These are phyloP conservation scores for Molossus molossus DNA, from an alignment of 2,797 vertebrate genomes.

Conservation along the genomic window DNA sequence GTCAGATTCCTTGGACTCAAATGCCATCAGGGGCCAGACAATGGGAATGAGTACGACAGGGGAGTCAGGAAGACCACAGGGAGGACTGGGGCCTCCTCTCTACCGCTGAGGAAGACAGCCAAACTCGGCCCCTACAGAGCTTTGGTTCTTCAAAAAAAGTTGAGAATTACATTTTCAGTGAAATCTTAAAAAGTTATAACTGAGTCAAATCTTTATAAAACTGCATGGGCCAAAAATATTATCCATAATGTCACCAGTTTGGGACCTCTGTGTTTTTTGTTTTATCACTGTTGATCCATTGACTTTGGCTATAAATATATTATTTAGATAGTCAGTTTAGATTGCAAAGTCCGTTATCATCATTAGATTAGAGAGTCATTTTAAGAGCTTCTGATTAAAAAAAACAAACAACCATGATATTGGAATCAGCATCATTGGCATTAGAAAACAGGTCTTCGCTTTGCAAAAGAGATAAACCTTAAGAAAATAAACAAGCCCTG, in stretches of 20 bases:
- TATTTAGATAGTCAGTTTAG: constrained; percentile 5
- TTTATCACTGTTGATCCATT: neutral
- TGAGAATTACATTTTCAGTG: neutral
- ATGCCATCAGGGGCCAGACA: neutral
- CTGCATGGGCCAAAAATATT: neutral
- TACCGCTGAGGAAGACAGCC: neutral
- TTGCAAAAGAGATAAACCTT: neutral
- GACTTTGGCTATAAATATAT: neutral
- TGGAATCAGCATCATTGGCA: neutral
- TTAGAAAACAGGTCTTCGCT: constrained; percentile 27
- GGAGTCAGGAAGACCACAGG: too few relatives aligned
- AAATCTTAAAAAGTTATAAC: constrained; percentile 44
- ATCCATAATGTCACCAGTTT: neutral
- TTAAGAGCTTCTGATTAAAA: neutral
- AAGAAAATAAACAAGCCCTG: neutral
- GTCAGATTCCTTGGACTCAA: neutral
- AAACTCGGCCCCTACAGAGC: neutral
- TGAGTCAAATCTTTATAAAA: constrained; percentile 15
- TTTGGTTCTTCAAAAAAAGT: neutral
- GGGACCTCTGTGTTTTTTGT: neutral
- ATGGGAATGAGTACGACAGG: neutral
- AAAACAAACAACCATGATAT: neutral
- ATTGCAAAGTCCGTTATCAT: neutral
- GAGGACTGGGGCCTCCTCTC: neutral
- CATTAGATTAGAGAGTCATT: neutral